These are phyloP conservation scores for Resseliella maxima DNA, from an alignment of 2,888 invertebrate species.

Conservation along the genomic window DNA sequence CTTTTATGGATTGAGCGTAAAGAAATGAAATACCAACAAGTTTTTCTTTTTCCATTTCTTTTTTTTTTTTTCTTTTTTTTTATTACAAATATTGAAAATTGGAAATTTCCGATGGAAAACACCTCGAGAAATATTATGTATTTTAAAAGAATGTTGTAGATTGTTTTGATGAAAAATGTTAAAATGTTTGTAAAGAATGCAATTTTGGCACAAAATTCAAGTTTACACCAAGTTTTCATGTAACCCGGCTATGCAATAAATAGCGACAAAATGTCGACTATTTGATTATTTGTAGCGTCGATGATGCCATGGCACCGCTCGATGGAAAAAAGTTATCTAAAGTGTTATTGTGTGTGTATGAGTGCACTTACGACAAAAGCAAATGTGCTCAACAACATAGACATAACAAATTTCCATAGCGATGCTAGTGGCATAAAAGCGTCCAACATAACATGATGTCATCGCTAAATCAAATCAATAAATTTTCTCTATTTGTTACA, in stretches of 20 bases:
- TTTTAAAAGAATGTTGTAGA: neutral
- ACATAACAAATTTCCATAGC: neutral
- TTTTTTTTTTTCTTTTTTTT: neutral
- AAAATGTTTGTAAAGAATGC: neutral
- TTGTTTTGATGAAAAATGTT: neutral
- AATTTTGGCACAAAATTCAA: constrained; percentile 2
- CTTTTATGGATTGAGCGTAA: neutral
- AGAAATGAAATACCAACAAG: constrained; percentile 17
- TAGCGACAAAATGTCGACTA: neutral
- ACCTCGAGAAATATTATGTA: neutral
- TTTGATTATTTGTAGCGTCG: neutral
- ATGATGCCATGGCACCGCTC: neutral
- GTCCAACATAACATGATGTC: constrained; percentile 1
- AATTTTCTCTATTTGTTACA: neutral
- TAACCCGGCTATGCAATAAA: neutral
- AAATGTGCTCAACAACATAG: neutral
- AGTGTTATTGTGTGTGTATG: neutral
- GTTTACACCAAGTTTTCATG: neutral
- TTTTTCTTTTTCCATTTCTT: too few relatives aligned
- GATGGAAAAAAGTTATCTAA: neutral
- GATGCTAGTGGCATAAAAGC: neutral
- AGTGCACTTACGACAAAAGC: neutral
- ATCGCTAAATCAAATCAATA: constrained; percentile 46
- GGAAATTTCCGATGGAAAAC: neutral
- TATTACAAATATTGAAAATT: constrained; percentile 19